Percentiles rank a stretch among this genome's conserved stretches.
Conservation (phyloP, 1,140 invertebrate species). For the Oncopodura yosiiana region DNA sequence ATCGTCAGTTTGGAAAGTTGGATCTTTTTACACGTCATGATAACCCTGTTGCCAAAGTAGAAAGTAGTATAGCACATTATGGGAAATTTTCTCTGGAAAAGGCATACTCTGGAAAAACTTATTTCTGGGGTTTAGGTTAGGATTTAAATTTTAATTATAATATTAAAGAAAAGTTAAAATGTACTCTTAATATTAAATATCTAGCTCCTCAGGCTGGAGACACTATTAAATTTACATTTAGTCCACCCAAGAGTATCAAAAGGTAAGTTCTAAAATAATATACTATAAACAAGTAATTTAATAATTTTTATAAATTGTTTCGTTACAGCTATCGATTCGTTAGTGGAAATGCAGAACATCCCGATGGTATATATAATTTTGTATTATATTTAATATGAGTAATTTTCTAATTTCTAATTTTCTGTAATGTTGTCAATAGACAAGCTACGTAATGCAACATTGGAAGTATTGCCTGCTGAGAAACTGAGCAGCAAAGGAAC, state of each 20-base stretch:
- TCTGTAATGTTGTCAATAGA: no score
- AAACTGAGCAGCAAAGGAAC: slow-evolving; percentile 25
- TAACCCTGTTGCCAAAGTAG: slow-evolving; percentile 57
- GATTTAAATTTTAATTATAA: neutral
- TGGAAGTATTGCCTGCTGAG: slow-evolving; percentile 61
- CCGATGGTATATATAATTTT: no score
- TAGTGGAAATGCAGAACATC: slow-evolving; percentile 85
- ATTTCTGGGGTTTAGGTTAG: slow-evolving; percentile 88
- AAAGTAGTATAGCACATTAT: slow-evolving; percentile 71
- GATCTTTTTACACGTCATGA: slow-evolving; percentile 66
- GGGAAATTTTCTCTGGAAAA: slow-evolving; percentile 67
- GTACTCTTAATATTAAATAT: no score
- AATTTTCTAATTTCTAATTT: no score
- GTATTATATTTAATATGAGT: no score
- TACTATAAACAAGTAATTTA: neutral
- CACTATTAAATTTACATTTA: slow-evolving; percentile 69
- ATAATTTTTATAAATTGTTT: neutral
- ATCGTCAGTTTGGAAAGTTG: slow-evolving; percentile 84
- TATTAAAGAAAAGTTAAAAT: neutral
- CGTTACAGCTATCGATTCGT: slow-evolving; percentile 66
- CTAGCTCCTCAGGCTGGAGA: slow-evolving; percentile 73
- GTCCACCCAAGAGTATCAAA: slow-evolving; percentile 60
- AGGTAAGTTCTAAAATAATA: slow-evolving; percentile 47
- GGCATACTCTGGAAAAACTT: slow-evolving; percentile 79
- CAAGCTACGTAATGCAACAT: slow-evolving; percentile 77